Base-by-base conservation (phyloP, 2,113 vertebrate genomes). In the Chloroceryle aenea region DNA sequence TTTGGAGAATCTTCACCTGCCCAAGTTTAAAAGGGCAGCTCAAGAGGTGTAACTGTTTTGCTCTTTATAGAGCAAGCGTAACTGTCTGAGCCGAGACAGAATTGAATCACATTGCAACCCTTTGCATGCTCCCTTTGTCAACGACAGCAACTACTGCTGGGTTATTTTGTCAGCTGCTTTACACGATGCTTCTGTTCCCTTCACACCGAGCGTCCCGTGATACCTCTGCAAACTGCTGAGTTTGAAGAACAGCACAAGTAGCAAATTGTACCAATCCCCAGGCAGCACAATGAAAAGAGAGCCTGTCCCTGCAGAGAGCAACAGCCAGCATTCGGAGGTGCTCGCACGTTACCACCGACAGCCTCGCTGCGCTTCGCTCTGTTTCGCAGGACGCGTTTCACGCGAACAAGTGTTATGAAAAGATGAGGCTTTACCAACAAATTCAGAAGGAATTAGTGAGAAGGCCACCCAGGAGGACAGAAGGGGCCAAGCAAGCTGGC, bases 261-360 rank as follows among this genome's bases (percentile, higher is more conserved):
- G 27, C 42, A 87, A 38, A 34, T 40, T 11, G 64, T 5, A 61
- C 45, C 36, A 12, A 16, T 4, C 25, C 2, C 25, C 30, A 5
- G 0, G 1, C 52, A 20, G 34, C 30, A 4, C 15, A 7, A 5
- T 0, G 14, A 9, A 22, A 30, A 16, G 8, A 32, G 2, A 27
- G 20, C 22, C 43, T 19, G 30, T 19, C 58, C 48, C 48, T 25
- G 42, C 66, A 17, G 27, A 43, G 40, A 38, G 61, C 27, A 48
- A 50, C 2, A 47, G 5, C 26, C 67, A 69, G 12, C 32, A 9
- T 7, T 19, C 32, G 7, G 4, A 8, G 3, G 45, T 8, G 26
- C 63, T 30, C 8, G 36, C 36, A 10, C 0, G 0, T 6, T 15
- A 23, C 43, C 45, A 14, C 45, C 17, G 30, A 30, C 13, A 22